Base-by-base conservation (phyloP, 1,140 invertebrate genomes). In the Caenorhabditis brenneri region DNA sequence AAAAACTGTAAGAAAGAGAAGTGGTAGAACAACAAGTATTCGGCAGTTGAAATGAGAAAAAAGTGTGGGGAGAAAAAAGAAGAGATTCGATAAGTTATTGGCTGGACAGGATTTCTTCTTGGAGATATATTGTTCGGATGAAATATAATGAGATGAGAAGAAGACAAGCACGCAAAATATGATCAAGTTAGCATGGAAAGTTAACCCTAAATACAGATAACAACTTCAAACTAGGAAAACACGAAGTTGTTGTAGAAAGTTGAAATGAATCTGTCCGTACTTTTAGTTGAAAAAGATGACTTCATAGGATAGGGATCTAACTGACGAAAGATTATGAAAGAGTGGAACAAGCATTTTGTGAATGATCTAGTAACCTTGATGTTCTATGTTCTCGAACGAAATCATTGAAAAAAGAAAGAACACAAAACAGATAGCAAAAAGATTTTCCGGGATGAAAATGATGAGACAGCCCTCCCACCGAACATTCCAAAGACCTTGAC, bases 11-110 rank as follows among this genome's bases (percentile, higher is more conserved):
- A 74, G 22, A 15, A 22, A 27, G 53, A 29, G 24, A 24, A 42
- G 65, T 74, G 65, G 65, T 74, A 74, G 65, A 74, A 74, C 36
- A 74, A 42, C 33, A 74, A 39, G 65, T 42, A 74, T 74, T 74
- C 42, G 22, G 31, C 12, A 65, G 31, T 19, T n/a, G 31, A 65
- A 65, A 65, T n/a, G 5, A 74, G 65, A 74, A n/a, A n/a, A n/a
- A n/a, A n/a, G n/a, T n/a, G n/a, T n/a, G n/a, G n/a, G n/a, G n/a
- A n/a, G n/a, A n/a, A n/a, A n/a, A n/a, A n/a, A n/a, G n/a, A n/a
- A n/a, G n/a, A n/a, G n/a, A n/a, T n/a, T 74, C 36, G 65, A 74
- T 74, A 74, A 74, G 65, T 74, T 74, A 74, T 74, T 74, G 36
- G 65, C 65, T 42, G 24, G 65, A 74, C 65, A 74, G 65, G 65